Percentiles rank a stretch among this genome's conserved stretches.
Conservation (phyloP, 2,888 invertebrate genomes). For the Lochmaea capreae region DNA sequence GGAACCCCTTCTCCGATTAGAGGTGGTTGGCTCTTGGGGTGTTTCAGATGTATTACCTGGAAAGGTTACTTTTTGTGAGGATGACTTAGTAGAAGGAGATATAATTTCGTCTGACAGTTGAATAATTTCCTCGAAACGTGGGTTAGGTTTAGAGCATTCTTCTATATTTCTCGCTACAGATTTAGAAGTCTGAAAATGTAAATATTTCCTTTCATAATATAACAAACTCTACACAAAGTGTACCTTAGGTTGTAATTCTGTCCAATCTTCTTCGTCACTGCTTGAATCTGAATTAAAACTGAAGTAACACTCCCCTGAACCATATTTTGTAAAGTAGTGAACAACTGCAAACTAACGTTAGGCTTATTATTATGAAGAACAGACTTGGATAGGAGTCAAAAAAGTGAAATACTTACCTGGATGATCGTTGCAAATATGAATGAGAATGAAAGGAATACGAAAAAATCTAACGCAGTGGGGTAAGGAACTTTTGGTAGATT, state of each 20-base stretch:
- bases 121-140: constrained; percentile 29
- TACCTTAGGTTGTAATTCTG: constrained; percentile 38
- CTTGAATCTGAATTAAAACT: constrained; percentile 73
- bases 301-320: constrained; percentile 83
- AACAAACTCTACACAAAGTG: constrained; percentile 3
- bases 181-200: constrained; percentile 28
- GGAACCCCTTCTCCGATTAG: constrained; percentile 49
- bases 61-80: constrained; percentile 1
- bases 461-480: constrained; percentile 87
- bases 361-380: constrained; percentile 13
- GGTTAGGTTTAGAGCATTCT: constrained; percentile 27
- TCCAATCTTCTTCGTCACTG: constrained; percentile 67
- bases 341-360: constrained; percentile 78
- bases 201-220: not conserved
- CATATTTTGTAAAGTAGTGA: constrained; percentile 87
- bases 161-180: constrained; percentile 24
- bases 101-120: constrained; percentile 21
- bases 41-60: not conserved
- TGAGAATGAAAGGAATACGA: constrained; percentile 83
- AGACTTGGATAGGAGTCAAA: no score
- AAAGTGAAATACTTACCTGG: constrained; percentile 66
- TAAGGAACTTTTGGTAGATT: constrained; percentile 88
- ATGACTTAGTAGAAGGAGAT: constrained; percentile 6
- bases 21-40: constrained; percentile 8
- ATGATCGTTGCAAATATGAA: constrained; percentile 86